Conservation (phyloP, 2,797 vertebrate species). For the Synaphobranchus kaupii region DNA sequence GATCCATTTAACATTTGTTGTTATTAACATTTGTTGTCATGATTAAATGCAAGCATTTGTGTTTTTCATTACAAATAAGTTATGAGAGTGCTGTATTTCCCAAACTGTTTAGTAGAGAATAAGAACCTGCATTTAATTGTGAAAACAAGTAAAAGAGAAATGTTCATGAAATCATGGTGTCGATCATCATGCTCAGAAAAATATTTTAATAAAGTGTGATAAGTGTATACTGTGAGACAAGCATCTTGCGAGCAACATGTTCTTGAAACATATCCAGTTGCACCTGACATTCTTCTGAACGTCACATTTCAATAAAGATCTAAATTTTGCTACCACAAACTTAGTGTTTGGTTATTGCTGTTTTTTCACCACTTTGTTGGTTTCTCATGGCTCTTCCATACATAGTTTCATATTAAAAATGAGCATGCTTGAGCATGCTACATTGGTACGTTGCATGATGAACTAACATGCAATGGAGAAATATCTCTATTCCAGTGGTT, state of each 20-base stretch:
- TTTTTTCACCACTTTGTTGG: background rate
- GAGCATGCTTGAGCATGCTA: background rate
- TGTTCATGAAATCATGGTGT: background rate
- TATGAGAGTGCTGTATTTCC: background rate
- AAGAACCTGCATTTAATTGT: background rate
- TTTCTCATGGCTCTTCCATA: conserved; percentile 9
- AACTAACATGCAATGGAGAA: background rate
- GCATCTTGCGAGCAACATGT: background rate
- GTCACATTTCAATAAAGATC: background rate
- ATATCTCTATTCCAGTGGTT: too few relatives aligned
- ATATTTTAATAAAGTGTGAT: background rate
- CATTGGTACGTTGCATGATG: background rate
- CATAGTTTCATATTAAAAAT: background rate
- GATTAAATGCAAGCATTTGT: background rate
- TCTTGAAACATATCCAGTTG: too few relatives aligned
- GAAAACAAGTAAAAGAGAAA: background rate
- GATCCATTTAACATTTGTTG: background rate
- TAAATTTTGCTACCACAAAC: background rate
- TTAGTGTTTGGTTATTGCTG: background rate
- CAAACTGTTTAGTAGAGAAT: background rate
- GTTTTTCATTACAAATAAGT: background rate
- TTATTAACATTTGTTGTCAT: background rate
- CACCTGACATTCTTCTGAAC: background rate
- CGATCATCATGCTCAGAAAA: background rate
- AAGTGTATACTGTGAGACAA: background rate